phyloP scores from a whole-genome alignment of 2,797 vertebrate species.

The Chaunax sp. region DNA sequence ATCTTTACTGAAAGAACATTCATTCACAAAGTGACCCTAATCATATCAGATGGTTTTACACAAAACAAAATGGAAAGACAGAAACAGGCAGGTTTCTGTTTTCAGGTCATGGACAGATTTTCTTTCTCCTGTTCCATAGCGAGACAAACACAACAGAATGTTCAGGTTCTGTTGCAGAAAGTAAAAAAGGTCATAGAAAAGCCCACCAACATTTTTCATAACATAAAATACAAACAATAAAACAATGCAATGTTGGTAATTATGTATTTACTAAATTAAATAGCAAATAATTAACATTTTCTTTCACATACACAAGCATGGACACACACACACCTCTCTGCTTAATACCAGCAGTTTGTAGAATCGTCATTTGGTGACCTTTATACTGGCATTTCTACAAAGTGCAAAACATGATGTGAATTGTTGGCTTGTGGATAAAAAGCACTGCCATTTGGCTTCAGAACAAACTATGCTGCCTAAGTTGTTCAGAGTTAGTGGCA shows the following conservation, averaged over 20 bases:
- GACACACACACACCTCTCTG: not conserved
- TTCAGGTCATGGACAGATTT: too few species aligned
- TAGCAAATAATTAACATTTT: not conserved
- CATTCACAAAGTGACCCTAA: not conserved
- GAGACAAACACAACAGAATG: not conserved
- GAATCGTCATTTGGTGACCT: not conserved
- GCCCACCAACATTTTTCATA: not conserved
- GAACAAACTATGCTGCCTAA: not conserved
- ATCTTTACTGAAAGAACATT: not conserved
- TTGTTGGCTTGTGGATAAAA: not conserved
- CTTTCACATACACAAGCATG: not conserved
- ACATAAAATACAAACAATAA: not conserved
- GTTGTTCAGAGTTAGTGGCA: slow-evolving; percentile 4
- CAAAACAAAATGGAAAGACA: too few species aligned
- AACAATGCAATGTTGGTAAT: not conserved
- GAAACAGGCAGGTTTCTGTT: too few species aligned
- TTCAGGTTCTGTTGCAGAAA: not conserved
- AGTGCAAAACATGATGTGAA: not conserved
- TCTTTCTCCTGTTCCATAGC: too few species aligned
- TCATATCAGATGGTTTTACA: too few species aligned
- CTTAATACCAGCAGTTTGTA: not conserved
- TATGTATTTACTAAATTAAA: slow-evolving; percentile 13
- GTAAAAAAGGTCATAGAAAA: not conserved
- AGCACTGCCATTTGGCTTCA: slow-evolving; percentile 6
- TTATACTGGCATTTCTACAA: not conserved